Evolutionary conservation across 1,140 invertebrate species (phyloP), one percentile per base, ranked within the genome.

Genomic region (Psix sp.): DNA sequence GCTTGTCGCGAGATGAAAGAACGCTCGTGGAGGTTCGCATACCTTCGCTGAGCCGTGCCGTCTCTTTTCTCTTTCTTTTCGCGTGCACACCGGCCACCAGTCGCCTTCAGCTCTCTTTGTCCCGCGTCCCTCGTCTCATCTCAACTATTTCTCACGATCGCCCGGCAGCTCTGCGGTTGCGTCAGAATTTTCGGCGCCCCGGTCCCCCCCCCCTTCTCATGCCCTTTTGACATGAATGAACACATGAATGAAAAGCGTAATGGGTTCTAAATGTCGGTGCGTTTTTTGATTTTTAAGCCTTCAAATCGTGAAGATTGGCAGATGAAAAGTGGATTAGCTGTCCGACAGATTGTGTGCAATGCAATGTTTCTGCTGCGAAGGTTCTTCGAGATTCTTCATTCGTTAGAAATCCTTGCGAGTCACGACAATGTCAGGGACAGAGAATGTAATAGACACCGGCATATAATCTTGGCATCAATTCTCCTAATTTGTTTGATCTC

Each of bases 351-450:
- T 59, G 45, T 36, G 45, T 72, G 40, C 51, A 65, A 65, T 38
- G 51, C 68, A 65, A 54, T 54, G 52, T 66, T 46, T 48, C n/a
- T 11, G 45, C 65, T 18, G 49, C 10, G 20, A 46, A 39, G 31
- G 51, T 38, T 39, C 31, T 63, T 52, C 38, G 59, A 72, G 35
- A 52, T 60, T 54, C 62, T 67, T 72, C 67, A 46, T 54, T 63
- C 31, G 35, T 54, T 29, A 45, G 14, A 70, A 74, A 73, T 79
- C 79, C 77, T 84, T 80, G 77, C 78, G 76, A 77, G 71, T 79
- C 74, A 71, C 66, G 77, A 74, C 85, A 86, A 85, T 85, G 83
- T 84, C 84, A 84, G 75, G 80, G 82, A 67, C 78, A 72, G 80
- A 76, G 80, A 76, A 76, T 54, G 56, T 35, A 71, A 36, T 76